Evolutionary conservation across 2,888 invertebrate species (phyloP).

Genomic region (Drosophila neonasuta): DNA sequence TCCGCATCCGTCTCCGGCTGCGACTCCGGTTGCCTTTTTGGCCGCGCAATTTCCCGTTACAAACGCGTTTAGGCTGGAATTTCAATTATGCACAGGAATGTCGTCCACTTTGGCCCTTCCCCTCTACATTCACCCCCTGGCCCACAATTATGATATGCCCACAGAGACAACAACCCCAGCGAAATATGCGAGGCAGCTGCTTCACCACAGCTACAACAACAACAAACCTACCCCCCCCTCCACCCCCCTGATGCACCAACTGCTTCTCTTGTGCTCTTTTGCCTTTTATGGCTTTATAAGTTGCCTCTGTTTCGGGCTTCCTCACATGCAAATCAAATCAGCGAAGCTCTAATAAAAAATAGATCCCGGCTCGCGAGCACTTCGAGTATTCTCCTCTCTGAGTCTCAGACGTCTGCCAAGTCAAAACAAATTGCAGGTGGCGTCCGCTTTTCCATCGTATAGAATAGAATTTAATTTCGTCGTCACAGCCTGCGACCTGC

Average conservation of each 20-base stretch:
- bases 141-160: constrained; percentile 66
- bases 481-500: constrained; percentile 37
- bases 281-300: constrained; percentile 51
- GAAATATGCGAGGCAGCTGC: constrained; percentile 58
- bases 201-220: constrained; percentile 14
- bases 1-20: constrained; percentile 51
- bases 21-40: constrained; percentile 53
- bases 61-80: constrained; percentile 76
- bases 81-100: constrained; percentile 75
- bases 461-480: constrained; percentile 64
- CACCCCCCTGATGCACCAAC: not conserved
- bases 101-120: constrained; percentile 25
- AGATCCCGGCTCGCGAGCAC: constrained; percentile 34
- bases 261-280: not conserved
- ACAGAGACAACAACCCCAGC: constrained; percentile 51
- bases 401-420: constrained; percentile 37
- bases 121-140: not conserved
- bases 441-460: constrained; percentile 27
- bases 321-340: constrained; percentile 60
- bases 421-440: constrained; percentile 58
- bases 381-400: constrained; percentile 37
- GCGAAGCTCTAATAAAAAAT: constrained; percentile 56
- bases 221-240: not conserved
- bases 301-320: constrained; percentile 18
- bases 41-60: constrained; percentile 73